Evolutionary conservation across 2,888 invertebrate species (phyloP).

Genomic region (Caenorhabditis becei): DNA sequence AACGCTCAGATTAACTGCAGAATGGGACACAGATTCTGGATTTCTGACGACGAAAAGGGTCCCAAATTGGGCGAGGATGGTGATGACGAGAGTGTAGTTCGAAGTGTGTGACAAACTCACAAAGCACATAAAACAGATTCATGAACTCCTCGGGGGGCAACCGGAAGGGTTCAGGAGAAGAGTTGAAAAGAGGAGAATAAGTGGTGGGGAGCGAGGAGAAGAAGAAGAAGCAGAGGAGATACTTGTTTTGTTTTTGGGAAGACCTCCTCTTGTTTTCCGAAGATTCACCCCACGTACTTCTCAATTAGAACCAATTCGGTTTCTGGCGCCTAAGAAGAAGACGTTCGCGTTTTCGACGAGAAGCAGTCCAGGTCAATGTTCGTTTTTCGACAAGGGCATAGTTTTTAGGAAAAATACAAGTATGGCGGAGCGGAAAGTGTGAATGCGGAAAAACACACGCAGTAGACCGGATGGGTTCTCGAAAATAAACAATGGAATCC

Average conservation of each 20-base stretch:
- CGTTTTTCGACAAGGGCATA: background rate
- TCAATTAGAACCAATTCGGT: constrained; percentile 14
- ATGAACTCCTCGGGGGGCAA: constrained; percentile 22
- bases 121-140: constrained; percentile 30
- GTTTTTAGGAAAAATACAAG: background rate
- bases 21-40: constrained; percentile 1
- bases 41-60: constrained; percentile 6
- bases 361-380: no score
- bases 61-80: constrained; percentile 2
- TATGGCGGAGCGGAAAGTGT: no score
- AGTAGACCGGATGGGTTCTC: background rate
- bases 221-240: background rate
- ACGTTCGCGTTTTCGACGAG: no score
- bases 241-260: constrained; percentile 12
- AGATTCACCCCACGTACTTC: constrained; percentile 10
- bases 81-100: constrained; percentile 7
- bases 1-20: constrained; percentile 1
- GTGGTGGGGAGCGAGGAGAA: background rate
- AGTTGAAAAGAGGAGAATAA: constrained; percentile 1
- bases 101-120: constrained; percentile 19
- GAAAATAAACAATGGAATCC: constrained; percentile 2
- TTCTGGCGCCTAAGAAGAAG: background rate
- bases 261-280: constrained; percentile 7
- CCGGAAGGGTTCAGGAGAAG: constrained; percentile 15
- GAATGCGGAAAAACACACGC: background rate